Conservation (phyloP, 2,113 vertebrate species). For the Dipodomys merriami region DNA sequence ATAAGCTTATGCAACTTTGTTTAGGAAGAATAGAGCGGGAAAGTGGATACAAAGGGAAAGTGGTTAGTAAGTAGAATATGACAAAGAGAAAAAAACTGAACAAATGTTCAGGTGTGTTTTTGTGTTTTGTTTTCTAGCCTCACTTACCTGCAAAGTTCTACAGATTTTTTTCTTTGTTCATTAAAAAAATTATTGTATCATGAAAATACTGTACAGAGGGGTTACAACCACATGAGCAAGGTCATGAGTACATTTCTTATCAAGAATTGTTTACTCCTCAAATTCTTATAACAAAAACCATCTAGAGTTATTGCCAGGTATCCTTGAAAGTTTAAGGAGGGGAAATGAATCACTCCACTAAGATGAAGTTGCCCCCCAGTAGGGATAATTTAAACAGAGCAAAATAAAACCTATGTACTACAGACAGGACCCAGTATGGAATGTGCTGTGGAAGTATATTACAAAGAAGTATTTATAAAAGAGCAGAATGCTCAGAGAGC, state of each 20-base stretch:
- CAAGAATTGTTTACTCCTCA: background rate
- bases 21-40: background rate
- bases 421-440: background rate
- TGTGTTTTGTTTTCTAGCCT: background rate
- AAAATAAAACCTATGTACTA: background rate
- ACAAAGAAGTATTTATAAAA: background rate
- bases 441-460: background rate
- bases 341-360: background rate
- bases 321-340: background rate
- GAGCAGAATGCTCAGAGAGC: background rate
- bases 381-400: background rate
- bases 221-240: too few species aligned
- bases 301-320: background rate
- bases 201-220: too few species aligned
- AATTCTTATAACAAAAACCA: background rate
- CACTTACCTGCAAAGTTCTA: background rate
- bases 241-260: too few species aligned
- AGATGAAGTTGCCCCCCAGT: background rate
- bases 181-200: too few species aligned
- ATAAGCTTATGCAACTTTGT: background rate
- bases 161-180: background rate
- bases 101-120: background rate
- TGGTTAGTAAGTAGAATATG: background rate
- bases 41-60: background rate
- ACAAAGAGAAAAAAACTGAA: background rate